These are phyloP conservation scores for Anolis carolinensis DNA, from an alignment of 2,113 vertebrate genomes.

Conservation along the genomic window DNA sequence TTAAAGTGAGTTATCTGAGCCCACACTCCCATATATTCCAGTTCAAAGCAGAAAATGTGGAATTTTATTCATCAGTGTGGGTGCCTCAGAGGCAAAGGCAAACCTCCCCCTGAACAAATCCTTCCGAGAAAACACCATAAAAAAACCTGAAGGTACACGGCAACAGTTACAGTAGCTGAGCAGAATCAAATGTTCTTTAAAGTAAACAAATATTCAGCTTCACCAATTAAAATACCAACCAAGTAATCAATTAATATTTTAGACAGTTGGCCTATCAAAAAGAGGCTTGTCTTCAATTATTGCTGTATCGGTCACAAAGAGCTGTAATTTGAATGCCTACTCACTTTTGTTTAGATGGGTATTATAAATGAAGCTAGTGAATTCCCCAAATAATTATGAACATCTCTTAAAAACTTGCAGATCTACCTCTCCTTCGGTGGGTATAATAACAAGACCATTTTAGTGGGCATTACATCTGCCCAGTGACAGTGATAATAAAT, in stretches of 20 bases:
- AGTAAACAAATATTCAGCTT: background rate
- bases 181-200: background rate
- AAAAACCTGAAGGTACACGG: background rate
- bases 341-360: conserved; percentile 60
- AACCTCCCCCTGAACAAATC: too few species aligned
- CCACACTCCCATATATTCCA: too few species aligned
- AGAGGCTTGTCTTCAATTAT: background rate
- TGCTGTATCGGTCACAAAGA: background rate
- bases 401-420: conserved; percentile 69
- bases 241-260: background rate
- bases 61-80: too few species aligned
- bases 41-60: too few species aligned
- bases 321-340: conserved; percentile 60
- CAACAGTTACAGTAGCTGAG: background rate
- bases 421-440: conserved; percentile 68
- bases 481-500: conserved; percentile 74
- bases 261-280: conserved; percentile 2
- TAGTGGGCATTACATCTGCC: conserved; percentile 65
- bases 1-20: too few species aligned
- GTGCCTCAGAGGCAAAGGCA: too few species aligned
- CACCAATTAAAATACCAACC: background rate
- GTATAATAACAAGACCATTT: conserved; percentile 76
- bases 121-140: too few species aligned
- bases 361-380: conserved; percentile 72
- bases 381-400: conserved; percentile 76